These are phyloP conservation scores for Condylura cristata DNA, from an alignment of 2,113 vertebrate species.

Conservation along the genomic window DNA sequence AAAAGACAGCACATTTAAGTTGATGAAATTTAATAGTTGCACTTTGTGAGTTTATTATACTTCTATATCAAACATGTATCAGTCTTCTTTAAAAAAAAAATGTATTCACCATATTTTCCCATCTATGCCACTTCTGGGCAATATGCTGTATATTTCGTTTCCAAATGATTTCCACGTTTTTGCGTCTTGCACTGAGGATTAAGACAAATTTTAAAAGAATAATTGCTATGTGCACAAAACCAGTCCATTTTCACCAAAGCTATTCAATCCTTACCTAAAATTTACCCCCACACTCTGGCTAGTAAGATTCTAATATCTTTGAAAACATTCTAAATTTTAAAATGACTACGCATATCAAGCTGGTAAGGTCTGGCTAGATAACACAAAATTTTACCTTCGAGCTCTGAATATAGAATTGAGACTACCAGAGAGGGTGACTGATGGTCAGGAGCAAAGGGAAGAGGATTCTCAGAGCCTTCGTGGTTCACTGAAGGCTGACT, in stretches of 20 bases:
- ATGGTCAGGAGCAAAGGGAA: too few species aligned
- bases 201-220: not conserved
- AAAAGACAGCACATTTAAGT: slow-evolving; percentile 43
- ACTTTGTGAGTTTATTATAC: slow-evolving; percentile 46
- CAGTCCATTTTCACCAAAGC: not conserved
- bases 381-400: too few species aligned
- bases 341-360: not conserved
- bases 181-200: not conserved
- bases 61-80: slow-evolving; percentile 53
- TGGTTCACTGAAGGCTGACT: too few species aligned
- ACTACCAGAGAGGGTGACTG: too few species aligned
- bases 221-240: not conserved
- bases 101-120: slow-evolving; percentile 68
- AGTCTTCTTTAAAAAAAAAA: slow-evolving; percentile 69
- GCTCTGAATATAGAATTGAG: too few species aligned
- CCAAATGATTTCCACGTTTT: not conserved
- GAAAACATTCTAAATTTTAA: slow-evolving; percentile 6
- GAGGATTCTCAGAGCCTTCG: too few species aligned
- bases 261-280: slow-evolving; percentile 24
- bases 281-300: not conserved
- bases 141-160: not conserved
- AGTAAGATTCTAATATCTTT: slow-evolving; percentile 35
- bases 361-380: not conserved
- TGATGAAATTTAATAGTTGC: slow-evolving; percentile 77
- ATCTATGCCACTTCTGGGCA: slow-evolving; percentile 7